A percentile compares a stretch with the other conserved stretches of the same genome.
Evolutionary conservation across 2,113 vertebrate species (phyloP).

Genomic region (Colossoma macropomum): DNA sequence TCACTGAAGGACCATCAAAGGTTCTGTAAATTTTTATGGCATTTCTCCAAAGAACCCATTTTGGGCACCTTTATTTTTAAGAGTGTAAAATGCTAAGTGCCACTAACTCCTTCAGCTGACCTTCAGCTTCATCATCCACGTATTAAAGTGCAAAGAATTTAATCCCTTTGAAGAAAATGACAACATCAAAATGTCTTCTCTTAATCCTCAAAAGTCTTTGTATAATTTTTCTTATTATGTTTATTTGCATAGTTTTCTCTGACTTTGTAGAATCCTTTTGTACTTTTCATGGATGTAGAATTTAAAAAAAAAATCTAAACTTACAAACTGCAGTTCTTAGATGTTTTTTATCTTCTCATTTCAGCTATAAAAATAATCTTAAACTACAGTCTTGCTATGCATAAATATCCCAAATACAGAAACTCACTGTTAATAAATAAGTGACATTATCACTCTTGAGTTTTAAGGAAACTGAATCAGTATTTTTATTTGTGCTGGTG

Average conservation of each 20-base stretch:
- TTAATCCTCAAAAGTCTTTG: conserved; percentile 2
- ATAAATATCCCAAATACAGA: conserved; percentile 10
- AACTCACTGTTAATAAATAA: not conserved
- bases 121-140: not conserved
- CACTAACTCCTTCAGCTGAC: conserved; percentile 20
- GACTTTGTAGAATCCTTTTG: conserved; percentile 6
- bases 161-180: conserved; percentile 7
- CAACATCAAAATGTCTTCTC: not conserved
- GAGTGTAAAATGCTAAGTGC: not conserved
- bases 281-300: conserved; percentile 16
- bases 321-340: conserved; percentile 18
- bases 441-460: not conserved
- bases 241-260: conserved; percentile 16
- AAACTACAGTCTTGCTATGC: not conserved
- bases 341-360: conserved; percentile 12
- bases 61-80: not conserved
- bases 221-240: conserved; percentile 10
- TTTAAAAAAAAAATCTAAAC: not conserved
- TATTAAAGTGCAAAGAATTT: not conserved
- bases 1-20: not conserved
- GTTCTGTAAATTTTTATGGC: not conserved
- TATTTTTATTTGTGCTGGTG: not conserved
- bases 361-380: not conserved
- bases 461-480: not conserved
- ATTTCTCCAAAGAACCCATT: not conserved